phyloP scores from a whole-genome alignment of 2,888 invertebrate species.

The Ischnus inquisitorius region DNA sequence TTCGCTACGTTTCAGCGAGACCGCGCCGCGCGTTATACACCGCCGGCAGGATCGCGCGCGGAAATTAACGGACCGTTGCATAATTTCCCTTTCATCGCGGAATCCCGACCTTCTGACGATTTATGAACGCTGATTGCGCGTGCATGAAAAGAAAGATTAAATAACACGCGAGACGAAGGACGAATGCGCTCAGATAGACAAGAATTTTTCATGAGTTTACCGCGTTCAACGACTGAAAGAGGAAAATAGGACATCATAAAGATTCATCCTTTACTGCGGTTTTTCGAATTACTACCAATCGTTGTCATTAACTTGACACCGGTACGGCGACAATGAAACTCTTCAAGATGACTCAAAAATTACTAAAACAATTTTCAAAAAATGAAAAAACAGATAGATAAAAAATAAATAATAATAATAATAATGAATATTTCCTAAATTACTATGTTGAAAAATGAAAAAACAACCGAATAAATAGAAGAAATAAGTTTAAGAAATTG shows the following conservation, averaged over 20 bases:
- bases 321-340: too few relatives aligned
- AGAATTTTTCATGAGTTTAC: background rate
- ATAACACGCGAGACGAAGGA: slow-evolving; percentile 35
- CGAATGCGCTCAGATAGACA: background rate
- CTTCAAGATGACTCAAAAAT: too few relatives aligned
- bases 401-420: too few relatives aligned
- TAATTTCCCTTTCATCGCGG: slow-evolving; percentile 63
- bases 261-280: background rate
- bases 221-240: slow-evolving; percentile 1
- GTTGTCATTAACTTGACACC: too few relatives aligned
- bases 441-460: too few relatives aligned
- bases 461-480: too few relatives aligned
- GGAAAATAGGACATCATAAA: background rate
- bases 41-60: slow-evolving; percentile 49
- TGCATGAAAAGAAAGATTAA: slow-evolving; percentile 11
- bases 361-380: too few relatives aligned
- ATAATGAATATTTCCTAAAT: too few relatives aligned
- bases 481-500: too few relatives aligned
- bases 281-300: too few relatives aligned
- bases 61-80: slow-evolving; percentile 63
- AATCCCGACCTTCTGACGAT: slow-evolving; percentile 49
- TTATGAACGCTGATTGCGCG: slow-evolving; percentile 55
- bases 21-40: slow-evolving; percentile 19
- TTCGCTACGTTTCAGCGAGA: slow-evolving; percentile 52
- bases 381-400: too few relatives aligned